These are phyloP conservation scores for Pseudomugil gertrudae DNA, from an alignment of 2,797 vertebrate species.

Conservation along the genomic window DNA sequence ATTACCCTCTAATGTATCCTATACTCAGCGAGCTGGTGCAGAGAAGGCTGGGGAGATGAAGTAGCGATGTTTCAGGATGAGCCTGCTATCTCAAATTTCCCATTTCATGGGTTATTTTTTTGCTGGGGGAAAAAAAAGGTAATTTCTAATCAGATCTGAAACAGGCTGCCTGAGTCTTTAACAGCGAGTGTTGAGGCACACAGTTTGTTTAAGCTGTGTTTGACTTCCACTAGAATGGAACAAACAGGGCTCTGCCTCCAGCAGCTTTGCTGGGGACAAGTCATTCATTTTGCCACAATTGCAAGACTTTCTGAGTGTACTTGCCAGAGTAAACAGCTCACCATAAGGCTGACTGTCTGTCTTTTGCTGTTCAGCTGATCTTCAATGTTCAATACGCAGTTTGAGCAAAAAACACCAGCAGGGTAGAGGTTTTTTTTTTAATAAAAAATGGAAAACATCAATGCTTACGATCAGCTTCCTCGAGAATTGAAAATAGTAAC, in stretches of 20 bases:
- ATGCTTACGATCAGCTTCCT: neutral
- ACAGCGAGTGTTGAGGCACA: constrained; percentile 21
- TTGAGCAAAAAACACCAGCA: constrained; percentile 7
- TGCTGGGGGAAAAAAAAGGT: constrained; percentile 1
- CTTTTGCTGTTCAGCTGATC: constrained; percentile 12
- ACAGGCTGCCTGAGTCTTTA: constrained; percentile 30
- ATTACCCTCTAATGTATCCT: constrained; percentile 67
- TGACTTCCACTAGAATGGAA: constrained; percentile 65
- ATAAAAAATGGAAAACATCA: neutral
- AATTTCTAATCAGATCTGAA: constrained; percentile 33
- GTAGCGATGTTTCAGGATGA: constrained; percentile 37
- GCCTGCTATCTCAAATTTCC: constrained; percentile 51
- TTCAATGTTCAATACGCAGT: constrained; percentile 15
- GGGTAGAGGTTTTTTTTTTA: neutral
- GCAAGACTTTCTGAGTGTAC: constrained; percentile 64
- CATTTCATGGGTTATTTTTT: constrained; percentile 58
- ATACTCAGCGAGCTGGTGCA: constrained; percentile 46
- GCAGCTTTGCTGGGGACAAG: constrained; percentile 44
- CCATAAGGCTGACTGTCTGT: constrained; percentile 32
- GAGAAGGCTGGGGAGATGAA: constrained; percentile 43
- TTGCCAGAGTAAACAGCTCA: constrained; percentile 63
- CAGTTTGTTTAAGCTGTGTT: constrained; percentile 64
- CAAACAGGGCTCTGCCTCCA: constrained; percentile 48
- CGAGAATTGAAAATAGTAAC: neutral
- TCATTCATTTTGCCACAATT: constrained; percentile 63